Evolutionary conservation across 2,888 invertebrate species (phyloP), one percentile per base, ranked within the genome.

Genomic region (Petrolisthes cinctipes): DNA sequence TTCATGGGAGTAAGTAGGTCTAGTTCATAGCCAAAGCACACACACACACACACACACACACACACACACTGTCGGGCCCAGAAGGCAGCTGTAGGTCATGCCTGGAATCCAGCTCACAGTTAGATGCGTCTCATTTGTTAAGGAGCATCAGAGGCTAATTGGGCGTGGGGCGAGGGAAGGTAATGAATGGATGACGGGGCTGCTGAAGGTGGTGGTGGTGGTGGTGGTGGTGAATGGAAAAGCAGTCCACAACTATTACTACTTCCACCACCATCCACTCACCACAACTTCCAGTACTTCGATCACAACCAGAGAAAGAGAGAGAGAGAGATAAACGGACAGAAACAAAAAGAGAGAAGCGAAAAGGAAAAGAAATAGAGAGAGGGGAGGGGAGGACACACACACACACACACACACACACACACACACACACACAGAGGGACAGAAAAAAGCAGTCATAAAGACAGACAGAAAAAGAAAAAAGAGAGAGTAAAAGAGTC

Each of bases 371-470:
- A n/a, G 6, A 20, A 80, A 4, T n/a, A 11, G 53, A 11, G 20
- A 14, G 20, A 20, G 20, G 11, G 3, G 11, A 23, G n/a, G 4
- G 14, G 20, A 11, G n/a, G n/a, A 81, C 57, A 81, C 53, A 81
- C 57, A 81, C 53, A 81, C 57, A 81, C 53, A 81, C 57, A 81
- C 53, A 81, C 5, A 81, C 57, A 80, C 51, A 81, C 57, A 81
- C 53, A 81, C 57, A 81, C 53, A 81, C 57, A 81, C 53, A 81
- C 57, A 81, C 53, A 81, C 5, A 81, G 17, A 81, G n/a, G 56
- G 17, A 81, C 57, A 81, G 17, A 57, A 7, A 81, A 14, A 81
- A 7, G 23, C n/a, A 56, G 7, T 56, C n/a, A 81, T 20, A 81
- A 14, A 81, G 7, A 57, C n/a, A 81, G 7, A 81, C 9, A n/a